A percentile compares a stretch with the other conserved stretches of the same genome.
phyloP scores from a whole-genome alignment of 2,797 vertebrate species.

The Melanotaenia maccullochi region DNA sequence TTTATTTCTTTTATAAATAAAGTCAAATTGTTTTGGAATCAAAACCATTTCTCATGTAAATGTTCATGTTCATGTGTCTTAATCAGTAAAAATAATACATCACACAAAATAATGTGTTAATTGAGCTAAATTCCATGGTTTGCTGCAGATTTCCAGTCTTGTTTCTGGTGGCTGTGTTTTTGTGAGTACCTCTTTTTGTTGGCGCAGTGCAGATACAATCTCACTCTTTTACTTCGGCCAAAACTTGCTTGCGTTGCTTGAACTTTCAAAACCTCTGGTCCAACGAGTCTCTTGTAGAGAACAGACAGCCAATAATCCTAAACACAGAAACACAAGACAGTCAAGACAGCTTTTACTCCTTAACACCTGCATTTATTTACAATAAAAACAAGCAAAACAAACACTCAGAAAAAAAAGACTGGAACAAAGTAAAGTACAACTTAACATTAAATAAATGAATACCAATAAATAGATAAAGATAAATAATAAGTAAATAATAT shows the following conservation, averaged over 20 bases:
- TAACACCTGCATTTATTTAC: too few species aligned
- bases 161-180: background rate
- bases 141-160: background rate
- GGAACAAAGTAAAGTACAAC: too few species aligned
- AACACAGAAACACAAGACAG: conserved; percentile 6
- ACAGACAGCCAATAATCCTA: conserved; percentile 97
- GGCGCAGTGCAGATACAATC: conserved; percentile 92
- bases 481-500: too few species aligned
- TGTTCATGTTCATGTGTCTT: background rate
- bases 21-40: too few species aligned
- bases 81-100: background rate
- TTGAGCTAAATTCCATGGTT: background rate
- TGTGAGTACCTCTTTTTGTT: conserved; percentile 84
- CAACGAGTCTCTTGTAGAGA: conserved; percentile 92
- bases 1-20: too few species aligned
- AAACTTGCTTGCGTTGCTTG: conserved; percentile 24
- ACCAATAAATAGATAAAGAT: too few species aligned
- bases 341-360: too few species aligned
- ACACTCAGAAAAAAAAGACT: too few species aligned
- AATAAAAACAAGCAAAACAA: too few species aligned
- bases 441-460: too few species aligned
- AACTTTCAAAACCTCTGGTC: conserved; percentile 84
- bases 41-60: too few species aligned
- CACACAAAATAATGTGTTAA: background rate
- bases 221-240: conserved; percentile 61